phyloP scores from a whole-genome alignment of 1,140 invertebrate genomes.

The Leptoteleia sp. region DNA sequence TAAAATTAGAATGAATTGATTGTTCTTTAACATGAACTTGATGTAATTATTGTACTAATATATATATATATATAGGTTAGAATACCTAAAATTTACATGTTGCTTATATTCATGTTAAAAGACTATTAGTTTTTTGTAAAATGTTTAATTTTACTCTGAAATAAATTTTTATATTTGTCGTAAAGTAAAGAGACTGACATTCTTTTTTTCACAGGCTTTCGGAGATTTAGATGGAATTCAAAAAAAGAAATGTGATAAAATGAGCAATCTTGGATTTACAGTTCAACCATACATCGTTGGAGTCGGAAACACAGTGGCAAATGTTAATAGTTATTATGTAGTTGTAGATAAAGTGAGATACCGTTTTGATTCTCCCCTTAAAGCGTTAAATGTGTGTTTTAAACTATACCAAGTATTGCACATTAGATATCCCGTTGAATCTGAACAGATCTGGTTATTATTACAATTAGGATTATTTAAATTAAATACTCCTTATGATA shows the following conservation, averaged over 20 bases:
- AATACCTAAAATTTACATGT: too few relatives aligned
- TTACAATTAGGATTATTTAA: conserved; percentile 19
- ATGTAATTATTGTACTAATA: too few relatives aligned
- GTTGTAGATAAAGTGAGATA: conserved; percentile 44
- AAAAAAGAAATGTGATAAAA: conserved; percentile 30
- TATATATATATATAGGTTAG: too few relatives aligned
- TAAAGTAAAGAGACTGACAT: neutral
- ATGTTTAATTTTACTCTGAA: neutral
- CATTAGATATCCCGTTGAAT: conserved; percentile 15
- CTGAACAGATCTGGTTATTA: conserved; percentile 27
- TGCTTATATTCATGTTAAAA: too few relatives aligned
- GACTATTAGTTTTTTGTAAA: neutral
- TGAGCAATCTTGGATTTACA: conserved; percentile 27
- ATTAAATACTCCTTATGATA: conserved; percentile 12
- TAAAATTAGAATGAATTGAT: too few relatives aligned
- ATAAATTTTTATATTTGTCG: neutral
- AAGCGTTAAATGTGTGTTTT: conserved; percentile 49
- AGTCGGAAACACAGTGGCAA: conserved; percentile 29
- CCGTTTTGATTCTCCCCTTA: conserved; percentile 45
- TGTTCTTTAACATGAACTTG: too few relatives aligned
- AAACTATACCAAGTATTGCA: conserved; percentile 33
- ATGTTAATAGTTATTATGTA: conserved; percentile 40
- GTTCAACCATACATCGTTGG: conserved; percentile 58
- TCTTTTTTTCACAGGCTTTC: neutral
- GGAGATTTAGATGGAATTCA: conserved; percentile 47